phyloP scores from a whole-genome alignment of 2,113 vertebrate species.

The Engraulis encrasicolus region DNA sequence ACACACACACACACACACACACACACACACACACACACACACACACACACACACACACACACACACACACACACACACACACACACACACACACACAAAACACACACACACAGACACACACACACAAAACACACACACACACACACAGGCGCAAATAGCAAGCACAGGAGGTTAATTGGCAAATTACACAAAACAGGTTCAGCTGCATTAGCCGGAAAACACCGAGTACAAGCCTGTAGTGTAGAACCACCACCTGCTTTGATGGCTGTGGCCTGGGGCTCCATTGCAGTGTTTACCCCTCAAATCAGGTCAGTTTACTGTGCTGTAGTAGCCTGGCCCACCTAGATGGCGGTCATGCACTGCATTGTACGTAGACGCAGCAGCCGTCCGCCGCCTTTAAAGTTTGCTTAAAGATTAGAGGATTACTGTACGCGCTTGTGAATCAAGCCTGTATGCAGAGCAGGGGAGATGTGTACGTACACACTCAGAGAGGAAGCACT shows the following conservation, averaged over 20 bases:
- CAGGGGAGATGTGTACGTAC: too few relatives aligned
- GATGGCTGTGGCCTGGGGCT: neutral
- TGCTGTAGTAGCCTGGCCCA: neutral
- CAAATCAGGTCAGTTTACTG: neutral
- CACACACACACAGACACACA: neutral
- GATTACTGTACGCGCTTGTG: neutral
- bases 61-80: neutral
- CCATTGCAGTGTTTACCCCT: neutral
- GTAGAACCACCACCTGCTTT: too few relatives aligned
- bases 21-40: neutral
- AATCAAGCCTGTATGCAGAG: neutral
- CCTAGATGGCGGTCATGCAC: neutral
- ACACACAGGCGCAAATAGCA: too few relatives aligned
- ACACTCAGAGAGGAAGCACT: neutral
- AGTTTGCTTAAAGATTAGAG: neutral
- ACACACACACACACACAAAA: slow-evolving; percentile 1
- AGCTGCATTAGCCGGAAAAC: too few relatives aligned
- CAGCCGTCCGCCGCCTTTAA: neutral
- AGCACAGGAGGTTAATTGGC: too few relatives aligned
- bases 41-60: neutral
- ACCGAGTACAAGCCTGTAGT: too few relatives aligned
- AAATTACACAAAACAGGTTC: too few relatives aligned
- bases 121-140: too few relatives aligned
- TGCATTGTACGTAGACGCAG: neutral
- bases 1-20: neutral